These are phyloP conservation scores for Regulus satrapa DNA, from an alignment of 2,113 vertebrate species.

Conservation along the genomic window DNA sequence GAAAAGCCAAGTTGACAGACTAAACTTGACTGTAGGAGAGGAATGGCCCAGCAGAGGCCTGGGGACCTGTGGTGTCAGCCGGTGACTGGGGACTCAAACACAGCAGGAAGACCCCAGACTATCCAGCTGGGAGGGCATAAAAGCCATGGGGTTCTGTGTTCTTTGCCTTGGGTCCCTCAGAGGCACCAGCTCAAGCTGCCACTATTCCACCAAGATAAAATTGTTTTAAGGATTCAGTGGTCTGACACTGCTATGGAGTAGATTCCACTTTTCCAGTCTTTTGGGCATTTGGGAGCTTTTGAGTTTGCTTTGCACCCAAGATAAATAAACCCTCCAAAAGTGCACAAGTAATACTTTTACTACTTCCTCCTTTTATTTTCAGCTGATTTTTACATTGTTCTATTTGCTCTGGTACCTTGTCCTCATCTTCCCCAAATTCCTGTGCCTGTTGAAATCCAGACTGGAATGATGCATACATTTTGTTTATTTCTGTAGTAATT, in stretches of 20 bases:
- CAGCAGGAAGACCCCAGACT: background rate
- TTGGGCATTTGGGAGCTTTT: background rate
- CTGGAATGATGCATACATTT: background rate
- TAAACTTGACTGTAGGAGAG: background rate
- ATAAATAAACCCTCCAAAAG: background rate
- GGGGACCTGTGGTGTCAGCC: background rate
- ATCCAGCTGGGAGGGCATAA: background rate
- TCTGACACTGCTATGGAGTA: background rate
- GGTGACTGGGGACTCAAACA: rapidly evolving
- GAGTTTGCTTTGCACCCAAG: background rate
- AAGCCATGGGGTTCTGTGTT: background rate
- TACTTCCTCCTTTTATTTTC: background rate
- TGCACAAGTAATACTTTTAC: background rate
- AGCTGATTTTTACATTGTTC: background rate
- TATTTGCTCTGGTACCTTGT: background rate
- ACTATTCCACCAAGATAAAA: background rate
- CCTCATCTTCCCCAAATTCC: background rate
- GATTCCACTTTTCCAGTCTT: background rate
- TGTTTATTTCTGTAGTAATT: background rate
- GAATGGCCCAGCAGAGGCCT: background rate
- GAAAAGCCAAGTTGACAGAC: background rate
- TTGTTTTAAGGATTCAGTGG: background rate
- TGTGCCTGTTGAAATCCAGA: background rate
- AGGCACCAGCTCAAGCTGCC: background rate
- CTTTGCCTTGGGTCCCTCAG: background rate